Percentiles rank a stretch among this genome's conserved stretches.
phyloP scores from a whole-genome alignment of 2,797 vertebrate genomes.

The Hemitrygon akajei region DNA sequence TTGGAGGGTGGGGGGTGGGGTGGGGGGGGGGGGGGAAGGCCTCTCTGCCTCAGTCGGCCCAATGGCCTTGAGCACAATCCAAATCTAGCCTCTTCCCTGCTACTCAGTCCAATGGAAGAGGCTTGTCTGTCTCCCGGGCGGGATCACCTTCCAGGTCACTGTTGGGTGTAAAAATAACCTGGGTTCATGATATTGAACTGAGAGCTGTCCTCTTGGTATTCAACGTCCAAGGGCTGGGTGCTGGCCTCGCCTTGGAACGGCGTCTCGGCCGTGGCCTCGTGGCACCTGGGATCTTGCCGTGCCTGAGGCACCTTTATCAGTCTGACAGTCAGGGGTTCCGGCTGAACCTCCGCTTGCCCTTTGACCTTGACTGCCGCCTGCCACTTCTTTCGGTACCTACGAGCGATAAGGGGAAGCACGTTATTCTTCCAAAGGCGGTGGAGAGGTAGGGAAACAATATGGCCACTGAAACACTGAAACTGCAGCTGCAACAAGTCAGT shows the following conservation, averaged over 20 bases:
- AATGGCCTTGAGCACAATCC: too few species aligned
- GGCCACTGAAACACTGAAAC: too few species aligned
- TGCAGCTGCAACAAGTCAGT: constrained; percentile 31
- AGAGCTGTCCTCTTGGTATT: not conserved
- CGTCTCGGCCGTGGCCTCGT: not conserved
- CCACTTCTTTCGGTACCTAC: constrained; percentile 51
- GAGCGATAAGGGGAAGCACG: constrained; percentile 38
- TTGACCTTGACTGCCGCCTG: not conserved
- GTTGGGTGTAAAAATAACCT: constrained; percentile 45
- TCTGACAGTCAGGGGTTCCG: constrained; percentile 41
- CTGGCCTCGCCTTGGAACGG: constrained; percentile 39
- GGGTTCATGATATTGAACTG: constrained; percentile 43
- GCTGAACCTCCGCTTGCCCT: constrained; percentile 21
- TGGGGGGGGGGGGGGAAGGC: too few species aligned
- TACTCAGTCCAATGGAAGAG: too few species aligned
- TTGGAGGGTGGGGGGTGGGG: too few species aligned
- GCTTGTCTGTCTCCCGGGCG: not conserved
- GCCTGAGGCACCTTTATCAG: constrained; percentile 33
- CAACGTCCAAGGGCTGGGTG: not conserved
- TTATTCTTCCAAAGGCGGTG: constrained; percentile 44
- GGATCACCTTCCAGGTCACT: not conserved
- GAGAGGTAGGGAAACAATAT: constrained; percentile 42
- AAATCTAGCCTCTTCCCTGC: too few species aligned
- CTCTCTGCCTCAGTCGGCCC: too few species aligned
- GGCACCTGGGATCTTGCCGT: constrained; percentile 45